A percentile compares a stretch with the other conserved stretches of the same genome.
Evolutionary conservation across 2,888 invertebrate species (phyloP).

Genomic region (Cosmorhoe ocellata): DNA sequence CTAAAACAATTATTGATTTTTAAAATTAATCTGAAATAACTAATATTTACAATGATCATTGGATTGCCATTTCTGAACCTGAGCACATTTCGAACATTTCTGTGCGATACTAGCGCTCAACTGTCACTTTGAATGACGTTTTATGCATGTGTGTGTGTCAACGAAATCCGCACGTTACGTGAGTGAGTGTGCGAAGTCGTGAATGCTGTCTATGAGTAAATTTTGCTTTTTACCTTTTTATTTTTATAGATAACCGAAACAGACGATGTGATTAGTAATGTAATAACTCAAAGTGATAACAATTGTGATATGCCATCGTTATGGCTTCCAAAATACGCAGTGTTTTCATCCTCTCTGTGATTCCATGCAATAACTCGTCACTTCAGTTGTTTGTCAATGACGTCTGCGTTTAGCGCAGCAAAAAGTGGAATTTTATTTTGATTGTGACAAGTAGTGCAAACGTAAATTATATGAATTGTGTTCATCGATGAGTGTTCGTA

Average conservation of each 20-base stretch:
- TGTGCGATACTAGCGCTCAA: slow-evolving; percentile 51
- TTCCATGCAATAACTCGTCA: slow-evolving; percentile 79
- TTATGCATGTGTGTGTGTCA: slow-evolving; percentile 50
- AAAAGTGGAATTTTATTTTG: slow-evolving; percentile 80
- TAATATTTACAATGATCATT: no score
- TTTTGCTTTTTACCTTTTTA: slow-evolving; percentile 81
- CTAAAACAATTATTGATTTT: no score
- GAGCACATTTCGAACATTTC: slow-evolving; percentile 32
- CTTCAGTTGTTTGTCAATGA: slow-evolving; percentile 82
- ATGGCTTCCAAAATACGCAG: slow-evolving; percentile 70
- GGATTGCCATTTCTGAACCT: background rate
- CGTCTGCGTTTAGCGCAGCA: slow-evolving; percentile 82
- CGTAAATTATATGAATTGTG: slow-evolving; percentile 71
- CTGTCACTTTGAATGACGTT: slow-evolving; percentile 61
- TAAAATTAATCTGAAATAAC: no score
- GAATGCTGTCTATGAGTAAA: slow-evolving; percentile 75
- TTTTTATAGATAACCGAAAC: slow-evolving; percentile 75
- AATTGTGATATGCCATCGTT: slow-evolving; percentile 73
- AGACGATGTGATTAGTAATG: slow-evolving; percentile 70
- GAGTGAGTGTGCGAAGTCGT: slow-evolving; percentile 80
- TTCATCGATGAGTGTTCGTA: slow-evolving; percentile 72
- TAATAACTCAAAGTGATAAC: slow-evolving; percentile 75
- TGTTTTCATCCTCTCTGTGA: slow-evolving; percentile 77
- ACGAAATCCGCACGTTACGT: slow-evolving; percentile 73
- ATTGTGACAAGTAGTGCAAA: slow-evolving; percentile 80